A percentile compares a stretch with the other conserved stretches of the same genome.
Conservation (phyloP, 2,113 vertebrate genomes). For the Hemibagrus wyckioides region DNA sequence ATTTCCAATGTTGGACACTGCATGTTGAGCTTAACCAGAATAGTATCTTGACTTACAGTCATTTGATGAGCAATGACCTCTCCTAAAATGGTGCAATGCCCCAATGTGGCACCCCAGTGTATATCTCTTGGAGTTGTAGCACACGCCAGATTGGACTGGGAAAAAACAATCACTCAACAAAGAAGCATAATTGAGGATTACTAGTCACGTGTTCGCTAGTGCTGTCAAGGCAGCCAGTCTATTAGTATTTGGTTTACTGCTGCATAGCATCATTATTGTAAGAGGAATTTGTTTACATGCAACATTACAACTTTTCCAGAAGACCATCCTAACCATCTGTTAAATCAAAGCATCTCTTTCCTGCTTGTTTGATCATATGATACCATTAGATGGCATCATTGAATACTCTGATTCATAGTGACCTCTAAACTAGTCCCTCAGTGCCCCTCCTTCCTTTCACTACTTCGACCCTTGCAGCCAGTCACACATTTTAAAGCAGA, state of each 20-base stretch:
- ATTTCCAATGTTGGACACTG: background rate
- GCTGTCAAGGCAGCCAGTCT: background rate
- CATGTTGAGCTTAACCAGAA: background rate
- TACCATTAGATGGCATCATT: constrained; percentile 19
- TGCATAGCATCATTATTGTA: background rate
- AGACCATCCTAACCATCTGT: background rate
- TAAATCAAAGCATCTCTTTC: background rate
- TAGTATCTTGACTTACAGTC: background rate
- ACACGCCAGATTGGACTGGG: background rate
- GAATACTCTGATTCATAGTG: constrained; percentile 41
- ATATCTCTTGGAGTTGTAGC: no score
- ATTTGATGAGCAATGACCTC: background rate
- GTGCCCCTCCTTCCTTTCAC: constrained; percentile 7
- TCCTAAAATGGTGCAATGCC: constrained; percentile 8
- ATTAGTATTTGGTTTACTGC: background rate
- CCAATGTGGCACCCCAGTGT: constrained; percentile 20
- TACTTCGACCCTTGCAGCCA: constrained; percentile 19
- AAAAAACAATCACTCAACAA: background rate
- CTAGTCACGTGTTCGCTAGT: background rate
- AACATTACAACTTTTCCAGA: background rate
- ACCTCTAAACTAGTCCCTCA: constrained; percentile 42
- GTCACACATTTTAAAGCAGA: constrained; percentile 45
- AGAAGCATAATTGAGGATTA: background rate
- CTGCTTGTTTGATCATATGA: constrained; percentile 31
- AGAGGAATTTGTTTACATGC: background rate